Evolutionary conservation across 2,113 vertebrate genomes (phyloP).

Genomic region (Ariopsis seemanni): DNA sequence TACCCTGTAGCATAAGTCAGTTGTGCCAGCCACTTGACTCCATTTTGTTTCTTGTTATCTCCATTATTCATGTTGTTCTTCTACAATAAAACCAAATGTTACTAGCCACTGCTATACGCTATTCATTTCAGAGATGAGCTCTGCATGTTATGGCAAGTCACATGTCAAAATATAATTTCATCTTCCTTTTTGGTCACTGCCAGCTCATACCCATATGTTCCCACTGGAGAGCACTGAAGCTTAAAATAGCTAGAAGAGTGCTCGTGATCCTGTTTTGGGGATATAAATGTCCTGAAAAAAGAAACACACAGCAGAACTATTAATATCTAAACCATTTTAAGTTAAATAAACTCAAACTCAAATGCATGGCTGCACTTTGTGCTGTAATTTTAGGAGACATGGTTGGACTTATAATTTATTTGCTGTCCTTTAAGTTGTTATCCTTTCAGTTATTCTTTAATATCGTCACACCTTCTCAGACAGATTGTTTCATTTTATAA

Average conservation of each 20-base stretch:
- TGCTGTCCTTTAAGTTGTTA: not conserved
- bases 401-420: not conserved
- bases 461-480: too few species aligned
- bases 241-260: not conserved
- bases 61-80: not conserved
- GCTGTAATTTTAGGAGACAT: not conserved
- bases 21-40: not conserved
- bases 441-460: not conserved
- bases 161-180: not conserved
- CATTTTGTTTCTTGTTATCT: not conserved
- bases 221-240: not conserved
- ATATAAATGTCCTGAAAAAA: not conserved
- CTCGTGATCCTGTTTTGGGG: not conserved
- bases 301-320: not conserved
- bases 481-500: too few species aligned
- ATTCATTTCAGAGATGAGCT: not conserved
- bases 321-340: not conserved
- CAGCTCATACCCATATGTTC: conserved; percentile 64
- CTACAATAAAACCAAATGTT: not conserved
- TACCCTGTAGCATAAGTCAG: not conserved
- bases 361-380: not conserved
- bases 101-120: not conserved
- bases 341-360: too few species aligned
- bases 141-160: not conserved
- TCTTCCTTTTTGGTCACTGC: conserved; percentile 46